Evolutionary conservation across 2,888 invertebrate species (phyloP), one percentile per base, ranked within the genome.

Genomic region (Hermaeophaga mercurialis): DNA sequence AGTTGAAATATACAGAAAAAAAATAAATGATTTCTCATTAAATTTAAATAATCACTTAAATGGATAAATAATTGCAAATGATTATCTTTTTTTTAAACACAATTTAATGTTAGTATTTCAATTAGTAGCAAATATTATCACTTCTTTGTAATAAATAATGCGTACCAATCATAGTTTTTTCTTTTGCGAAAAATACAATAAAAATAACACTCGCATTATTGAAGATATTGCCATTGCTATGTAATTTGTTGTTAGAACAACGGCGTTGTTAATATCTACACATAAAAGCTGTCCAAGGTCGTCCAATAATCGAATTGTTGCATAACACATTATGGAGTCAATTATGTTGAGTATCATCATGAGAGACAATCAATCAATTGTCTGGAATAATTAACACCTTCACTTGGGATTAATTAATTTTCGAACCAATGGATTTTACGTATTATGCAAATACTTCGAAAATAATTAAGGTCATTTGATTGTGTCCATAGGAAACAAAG

Each of bases 321-420:
- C 53, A 53, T 56, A 52, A 59, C 44, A 15, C 18, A 52, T 46
- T 46, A 45, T 58, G 19, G 38, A 58, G 19, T 46, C 54, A 55
- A 58, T 58, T 58, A 58, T 19, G 28, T 49, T 45, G 44, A 54
- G 43, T 53, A 49, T 39, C 57, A 54, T 54, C 41, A 33, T 43
- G 31, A 48, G 58, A 58, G 54, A 61, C 61, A 63, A 65, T 65
- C 59, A 63, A 63, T 63, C 62, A 65, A 58, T 62, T 61, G 62
- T 59, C 46, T 43, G 49, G 34, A 47, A 61, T 63, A 63, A 63
- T 65, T 65, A 58, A 22, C 59, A 59, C 55, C 63, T 56, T 63
- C 33, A 36, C 43, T 47, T 54, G 22, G 33, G 28, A 24, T 39
- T 54, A 39, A 47, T 47, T 54, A 47, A 54, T 54, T 54, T 44